phyloP scores from a whole-genome alignment of 2,888 invertebrate genomes.

The Caenorhabditis plicata region DNA sequence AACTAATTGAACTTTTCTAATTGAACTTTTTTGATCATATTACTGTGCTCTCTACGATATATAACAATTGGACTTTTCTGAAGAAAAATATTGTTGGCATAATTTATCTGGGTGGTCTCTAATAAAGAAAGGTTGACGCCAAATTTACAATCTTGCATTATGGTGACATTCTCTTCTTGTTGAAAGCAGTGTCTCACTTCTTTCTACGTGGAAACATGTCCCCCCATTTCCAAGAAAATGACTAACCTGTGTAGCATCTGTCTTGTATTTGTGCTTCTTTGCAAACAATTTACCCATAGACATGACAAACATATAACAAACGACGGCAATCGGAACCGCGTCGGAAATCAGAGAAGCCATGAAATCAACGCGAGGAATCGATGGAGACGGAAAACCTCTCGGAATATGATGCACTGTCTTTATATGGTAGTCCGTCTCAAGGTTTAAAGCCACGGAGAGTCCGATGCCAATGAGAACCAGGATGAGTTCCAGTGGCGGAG shows the following conservation, averaged over 20 bases:
- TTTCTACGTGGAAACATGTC: too few species aligned
- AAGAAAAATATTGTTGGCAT: too few species aligned
- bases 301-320: slow-evolving; percentile 69
- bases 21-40: too few species aligned
- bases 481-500: slow-evolving; percentile 61
- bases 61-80: too few species aligned
- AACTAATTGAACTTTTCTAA: too few species aligned
- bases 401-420: slow-evolving; percentile 68
- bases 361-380: slow-evolving; percentile 59
- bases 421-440: slow-evolving; percentile 65
- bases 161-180: too few species aligned
- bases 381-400: slow-evolving; percentile 65
- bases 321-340: slow-evolving; percentile 68
- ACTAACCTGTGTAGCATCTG: slow-evolving; percentile 69
- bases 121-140: too few species aligned
- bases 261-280: slow-evolving; percentile 69
- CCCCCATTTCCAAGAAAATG: too few species aligned
- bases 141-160: too few species aligned
- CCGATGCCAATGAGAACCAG: slow-evolving; percentile 67
- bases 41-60: too few species aligned
- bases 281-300: slow-evolving; percentile 70
- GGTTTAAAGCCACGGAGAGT: slow-evolving; percentile 65
- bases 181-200: too few species aligned
- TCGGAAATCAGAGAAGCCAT: slow-evolving; percentile 69
- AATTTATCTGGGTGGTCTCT: too few species aligned